Base-by-base conservation (phyloP, 2,113 vertebrate genomes). In the Corydoras sp. region DNA sequence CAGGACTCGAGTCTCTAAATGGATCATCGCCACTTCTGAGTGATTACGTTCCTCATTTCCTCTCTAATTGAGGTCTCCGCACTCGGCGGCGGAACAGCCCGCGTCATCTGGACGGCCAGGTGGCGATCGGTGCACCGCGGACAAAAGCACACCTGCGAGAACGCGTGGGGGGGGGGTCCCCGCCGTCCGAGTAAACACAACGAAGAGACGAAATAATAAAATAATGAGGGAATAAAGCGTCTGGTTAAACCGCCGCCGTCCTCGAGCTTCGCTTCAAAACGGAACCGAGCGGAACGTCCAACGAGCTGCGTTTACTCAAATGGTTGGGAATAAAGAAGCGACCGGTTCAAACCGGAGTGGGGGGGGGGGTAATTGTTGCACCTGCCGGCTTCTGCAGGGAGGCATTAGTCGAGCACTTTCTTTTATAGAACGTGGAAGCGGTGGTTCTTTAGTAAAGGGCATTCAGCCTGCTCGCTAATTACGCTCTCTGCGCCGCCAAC, bases 101-200 rank as follows among this genome's bases (percentile, higher is more conserved):
- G 29, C 13, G 62, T 70, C 76, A 71, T 74, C 68, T 74, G 63
- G 59, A 32, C n/a, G 48, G 35, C 56, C 67, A 74, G 68, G 67
- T 74, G 72, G 65, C 8, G 9, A 43, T 30, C 49, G 15, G 65
- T 15, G 61, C 48, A 10, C 11, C n/a, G 54, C 9, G 11, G 13
- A 14, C 10, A 53, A 53, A 53, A 12, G 51, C 10, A 10, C 51
- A 53, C 51, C 51, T 53, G 51, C 10, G 13, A 53, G 10, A 53
- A 3, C 11, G 51, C 1, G 51, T 0, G 51, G 51, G 13, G 13
- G 13, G 51, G 51, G 2, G 51, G 51, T 10, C 3, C 9, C 51
- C 10, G 5, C 51, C 13, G 51, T 53, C 51, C 13, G 51, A 14
- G 9, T 14, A 2, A 43, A 43, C 35, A 43, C 35, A 43, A 4